phyloP scores from a whole-genome alignment of 2,888 invertebrate species.

The Eristalis tenax region DNA sequence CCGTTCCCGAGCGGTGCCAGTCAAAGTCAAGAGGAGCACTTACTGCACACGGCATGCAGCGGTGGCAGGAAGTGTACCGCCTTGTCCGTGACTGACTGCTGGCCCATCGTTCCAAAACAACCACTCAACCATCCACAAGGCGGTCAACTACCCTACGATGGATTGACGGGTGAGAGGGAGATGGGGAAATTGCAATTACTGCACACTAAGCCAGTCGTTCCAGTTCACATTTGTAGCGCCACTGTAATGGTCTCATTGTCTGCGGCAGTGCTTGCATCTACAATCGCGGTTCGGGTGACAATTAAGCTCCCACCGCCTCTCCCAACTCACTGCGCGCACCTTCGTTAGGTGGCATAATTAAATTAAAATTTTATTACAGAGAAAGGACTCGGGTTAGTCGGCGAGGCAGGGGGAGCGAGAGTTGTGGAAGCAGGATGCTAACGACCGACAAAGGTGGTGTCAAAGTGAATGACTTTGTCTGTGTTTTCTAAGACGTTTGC shows the following conservation, averaged over 20 bases:
- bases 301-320: slow-evolving; percentile 23
- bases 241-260: background rate
- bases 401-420: too few relatives aligned
- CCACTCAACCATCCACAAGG: background rate
- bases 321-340: slow-evolving; percentile 2
- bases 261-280: background rate
- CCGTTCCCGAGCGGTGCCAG: background rate
- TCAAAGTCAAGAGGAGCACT: slow-evolving; percentile 52
- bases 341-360: slow-evolving; percentile 29
- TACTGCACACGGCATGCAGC: slow-evolving; percentile 8
- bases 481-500: slow-evolving; percentile 16
- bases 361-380: slow-evolving; percentile 54
- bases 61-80: slow-evolving; percentile 7
- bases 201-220: slow-evolving; percentile 24
- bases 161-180: background rate
- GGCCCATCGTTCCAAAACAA: slow-evolving; percentile 11
- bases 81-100: slow-evolving; percentile 17
- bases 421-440: slow-evolving; percentile 28
- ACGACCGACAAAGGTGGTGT: slow-evolving; percentile 30
- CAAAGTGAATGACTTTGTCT: slow-evolving; percentile 1
- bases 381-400: background rate
- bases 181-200: slow-evolving; percentile 48
- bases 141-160: slow-evolving; percentile 1
- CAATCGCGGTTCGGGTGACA: slow-evolving; percentile 24
- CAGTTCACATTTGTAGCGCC: background rate